Percentiles rank a stretch among this genome's conserved stretches.
These are phyloP conservation scores for Otis tarda DNA, from an alignment of 2,113 vertebrate genomes.

Conservation along the genomic window DNA sequence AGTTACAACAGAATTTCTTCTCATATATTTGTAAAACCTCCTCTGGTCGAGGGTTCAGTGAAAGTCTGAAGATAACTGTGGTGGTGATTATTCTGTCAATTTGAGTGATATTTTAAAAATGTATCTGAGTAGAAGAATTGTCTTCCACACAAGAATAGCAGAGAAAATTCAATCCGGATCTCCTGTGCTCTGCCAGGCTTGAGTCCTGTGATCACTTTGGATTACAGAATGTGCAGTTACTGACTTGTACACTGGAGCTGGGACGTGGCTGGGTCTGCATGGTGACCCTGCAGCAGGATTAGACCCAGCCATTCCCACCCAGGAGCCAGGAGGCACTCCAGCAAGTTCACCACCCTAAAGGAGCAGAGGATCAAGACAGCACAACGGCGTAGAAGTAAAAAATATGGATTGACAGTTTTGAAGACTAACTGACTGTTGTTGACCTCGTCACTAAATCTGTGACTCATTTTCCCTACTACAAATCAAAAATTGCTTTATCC, in stretches of 20 bases:
- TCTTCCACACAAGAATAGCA: neutral
- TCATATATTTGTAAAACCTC: neutral
- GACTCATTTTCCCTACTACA: neutral
- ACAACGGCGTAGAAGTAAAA: neutral
- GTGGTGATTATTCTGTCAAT: neutral
- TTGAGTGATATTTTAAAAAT: slow-evolving; percentile 10
- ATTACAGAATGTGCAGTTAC: neutral
- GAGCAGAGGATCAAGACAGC: neutral
- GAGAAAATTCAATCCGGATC: neutral
- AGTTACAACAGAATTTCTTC: neutral
- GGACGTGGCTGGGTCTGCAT: neutral
- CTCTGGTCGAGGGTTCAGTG: neutral
- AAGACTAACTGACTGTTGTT: neutral
- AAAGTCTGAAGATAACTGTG: neutral
- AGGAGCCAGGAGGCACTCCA: neutral
- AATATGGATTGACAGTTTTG: neutral
- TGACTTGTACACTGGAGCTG: neutral
- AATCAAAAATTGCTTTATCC: neutral
- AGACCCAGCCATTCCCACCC: neutral
- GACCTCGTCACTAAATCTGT: neutral
- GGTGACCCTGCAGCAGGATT: neutral
- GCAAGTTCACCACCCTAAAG: neutral
- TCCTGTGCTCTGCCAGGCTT: neutral
- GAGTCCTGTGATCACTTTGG: neutral
- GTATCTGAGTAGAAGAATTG: neutral